Evolutionary conservation across 2,888 invertebrate species (phyloP).

Genomic region (Teleogryllus oceanicus): DNA sequence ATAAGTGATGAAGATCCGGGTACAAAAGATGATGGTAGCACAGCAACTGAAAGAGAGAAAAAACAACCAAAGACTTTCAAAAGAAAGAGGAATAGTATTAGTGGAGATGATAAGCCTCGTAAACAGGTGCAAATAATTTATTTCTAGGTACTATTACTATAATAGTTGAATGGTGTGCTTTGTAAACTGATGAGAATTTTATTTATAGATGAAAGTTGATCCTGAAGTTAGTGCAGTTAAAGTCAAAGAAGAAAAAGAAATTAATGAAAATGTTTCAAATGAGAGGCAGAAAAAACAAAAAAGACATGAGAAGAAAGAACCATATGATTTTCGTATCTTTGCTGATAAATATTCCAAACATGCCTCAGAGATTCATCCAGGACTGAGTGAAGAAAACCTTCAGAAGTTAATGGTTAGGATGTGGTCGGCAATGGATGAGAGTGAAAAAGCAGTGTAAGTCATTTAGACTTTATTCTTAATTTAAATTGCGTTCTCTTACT

Average conservation of each 20-base stretch:
- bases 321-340: slow-evolving; percentile 2
- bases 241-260: background rate
- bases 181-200: background rate
- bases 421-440: slow-evolving; percentile 38
- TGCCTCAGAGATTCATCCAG: slow-evolving; percentile 53
- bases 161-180: background rate
- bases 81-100: background rate
- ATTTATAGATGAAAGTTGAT: background rate
- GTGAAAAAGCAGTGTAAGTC: slow-evolving; percentile 37
- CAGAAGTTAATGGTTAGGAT: slow-evolving; percentile 38
- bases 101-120: background rate
- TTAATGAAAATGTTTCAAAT: background rate
- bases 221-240: background rate
- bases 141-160: background rate
- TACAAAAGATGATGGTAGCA: background rate
- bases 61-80: background rate
- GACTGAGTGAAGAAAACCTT: slow-evolving; percentile 43
- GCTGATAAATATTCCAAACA: slow-evolving; percentile 50
- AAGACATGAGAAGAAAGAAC: background rate
- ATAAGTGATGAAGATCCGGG: background rate
- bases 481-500: background rate
- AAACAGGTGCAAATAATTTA: background rate
- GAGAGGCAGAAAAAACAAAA: background rate
- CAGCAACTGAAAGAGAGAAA: background rate
- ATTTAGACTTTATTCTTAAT: background rate